Conservation (phyloP, 1,140 invertebrate species). For the Acyrthosiphon pisum region DNA sequence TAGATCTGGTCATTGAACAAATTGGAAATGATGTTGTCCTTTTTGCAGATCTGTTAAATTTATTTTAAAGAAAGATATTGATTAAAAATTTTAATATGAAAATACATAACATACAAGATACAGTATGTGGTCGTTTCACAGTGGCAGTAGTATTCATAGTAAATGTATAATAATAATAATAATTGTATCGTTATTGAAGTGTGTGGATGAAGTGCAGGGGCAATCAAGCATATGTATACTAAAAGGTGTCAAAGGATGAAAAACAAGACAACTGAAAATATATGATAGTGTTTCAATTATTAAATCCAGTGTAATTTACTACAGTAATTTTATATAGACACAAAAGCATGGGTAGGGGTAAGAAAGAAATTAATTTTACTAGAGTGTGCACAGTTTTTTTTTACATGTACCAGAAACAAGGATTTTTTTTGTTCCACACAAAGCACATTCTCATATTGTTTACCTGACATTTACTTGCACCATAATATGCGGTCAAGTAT, state of each 20-base stretch:
- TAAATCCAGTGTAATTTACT: conserved; percentile 4
- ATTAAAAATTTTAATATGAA: neutral
- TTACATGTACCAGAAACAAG: neutral
- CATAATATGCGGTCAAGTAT: conserved; percentile 57
- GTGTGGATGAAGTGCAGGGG: neutral
- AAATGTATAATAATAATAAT: neutral
- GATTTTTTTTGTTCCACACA: conserved; percentile 41
- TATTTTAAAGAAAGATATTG: neutral
- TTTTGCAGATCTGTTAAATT: conserved; percentile 53
- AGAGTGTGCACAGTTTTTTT: neutral
- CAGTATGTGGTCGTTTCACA: neutral
- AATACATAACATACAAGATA: neutral
- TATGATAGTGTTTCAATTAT: conserved; percentile 9
- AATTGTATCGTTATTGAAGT: neutral
- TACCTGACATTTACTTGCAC: conserved; percentile 56
- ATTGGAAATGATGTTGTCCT: conserved; percentile 57
- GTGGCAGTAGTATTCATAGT: neutral
- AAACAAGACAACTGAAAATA: conserved; percentile 29
- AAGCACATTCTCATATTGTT: conserved; percentile 40
- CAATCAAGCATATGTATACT: conserved; percentile 28
- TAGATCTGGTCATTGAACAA: conserved; percentile 34
- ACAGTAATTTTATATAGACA: conserved; percentile 15
- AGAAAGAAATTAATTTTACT: neutral
- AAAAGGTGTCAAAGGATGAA: conserved; percentile 19
- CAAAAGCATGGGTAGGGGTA: conserved; percentile 28